Percentiles rank a stretch among this genome's conserved stretches.
phyloP scores from a whole-genome alignment of 2,888 invertebrate genomes.

The Gerris lacustris region DNA sequence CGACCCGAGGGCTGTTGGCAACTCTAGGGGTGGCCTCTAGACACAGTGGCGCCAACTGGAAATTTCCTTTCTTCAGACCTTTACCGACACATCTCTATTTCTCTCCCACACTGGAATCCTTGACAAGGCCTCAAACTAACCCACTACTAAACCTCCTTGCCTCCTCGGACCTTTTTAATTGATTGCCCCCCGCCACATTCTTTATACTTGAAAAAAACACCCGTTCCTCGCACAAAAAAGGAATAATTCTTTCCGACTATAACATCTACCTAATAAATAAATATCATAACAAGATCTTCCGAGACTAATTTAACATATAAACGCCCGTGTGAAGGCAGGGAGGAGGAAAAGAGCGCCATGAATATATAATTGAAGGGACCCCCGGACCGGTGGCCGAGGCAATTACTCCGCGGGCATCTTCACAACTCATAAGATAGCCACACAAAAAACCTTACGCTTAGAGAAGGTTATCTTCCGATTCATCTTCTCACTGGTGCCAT shows the following conservation, averaged over 20 bases:
- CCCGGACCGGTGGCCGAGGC: neutral
- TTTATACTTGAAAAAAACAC: neutral
- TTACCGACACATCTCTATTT: neutral
- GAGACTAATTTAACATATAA: constrained; percentile 1
- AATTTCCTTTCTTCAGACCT: neutral
- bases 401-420: neutral
- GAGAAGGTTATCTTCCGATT: neutral
- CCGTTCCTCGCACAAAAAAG: neutral
- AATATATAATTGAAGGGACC: neutral
- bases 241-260: too few species aligned
- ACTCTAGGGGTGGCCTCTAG: neutral
- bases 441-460: neutral
- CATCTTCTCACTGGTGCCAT: neutral
- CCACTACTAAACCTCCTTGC: too few species aligned
- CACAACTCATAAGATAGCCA: neutral
- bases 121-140: too few species aligned
- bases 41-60: constrained; percentile 3
- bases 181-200: neutral
- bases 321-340: neutral
- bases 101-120: neutral
- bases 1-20: neutral
- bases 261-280: neutral
- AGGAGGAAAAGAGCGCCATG: neutral
- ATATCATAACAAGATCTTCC: constrained; percentile 5
- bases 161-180: neutral